Conservation (phyloP, 2,888 invertebrate species). For the Xestobium rufovillosum region DNA sequence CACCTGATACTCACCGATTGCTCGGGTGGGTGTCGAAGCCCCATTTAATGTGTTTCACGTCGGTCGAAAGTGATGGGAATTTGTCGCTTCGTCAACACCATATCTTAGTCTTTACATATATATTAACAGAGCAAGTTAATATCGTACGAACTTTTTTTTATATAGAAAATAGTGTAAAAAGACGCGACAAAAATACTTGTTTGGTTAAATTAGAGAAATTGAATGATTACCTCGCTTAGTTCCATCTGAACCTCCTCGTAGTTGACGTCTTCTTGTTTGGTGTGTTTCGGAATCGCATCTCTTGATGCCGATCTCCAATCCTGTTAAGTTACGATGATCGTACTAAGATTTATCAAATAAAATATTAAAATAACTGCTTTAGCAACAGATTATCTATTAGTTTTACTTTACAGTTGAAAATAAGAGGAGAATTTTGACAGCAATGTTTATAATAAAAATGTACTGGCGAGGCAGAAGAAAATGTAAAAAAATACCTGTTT, state of each 20-base stretch:
- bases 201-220: too few relatives aligned
- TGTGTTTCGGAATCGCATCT: constrained; percentile 15
- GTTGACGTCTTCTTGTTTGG: constrained; percentile 51
- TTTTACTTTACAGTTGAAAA: constrained; percentile 9
- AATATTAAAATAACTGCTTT: constrained; percentile 20
- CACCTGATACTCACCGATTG: constrained; percentile 23
- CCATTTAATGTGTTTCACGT: too few relatives aligned
- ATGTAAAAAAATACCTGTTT: constrained; percentile 32
- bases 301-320: constrained; percentile 23
- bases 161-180: too few relatives aligned
- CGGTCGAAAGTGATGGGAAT: constrained; percentile 25
- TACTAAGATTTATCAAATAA: constrained; percentile 32
- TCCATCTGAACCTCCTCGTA: constrained; percentile 75
- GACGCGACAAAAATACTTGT: constrained; percentile 6
- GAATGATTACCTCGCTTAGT: constrained; percentile 55
- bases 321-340: constrained; percentile 35
- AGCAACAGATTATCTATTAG: constrained; percentile 20
- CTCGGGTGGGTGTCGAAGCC: too few relatives aligned
- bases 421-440: neutral
- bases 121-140: constrained; percentile 48
- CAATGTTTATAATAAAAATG: neutral
- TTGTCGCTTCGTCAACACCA: constrained; percentile 36
- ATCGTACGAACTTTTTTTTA: constrained; percentile 31
- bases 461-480: too few relatives aligned
- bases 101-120: constrained; percentile 43